These are phyloP conservation scores for Scolopax rusticola DNA, from an alignment of 2,797 vertebrate genomes.

Conservation along the genomic window DNA sequence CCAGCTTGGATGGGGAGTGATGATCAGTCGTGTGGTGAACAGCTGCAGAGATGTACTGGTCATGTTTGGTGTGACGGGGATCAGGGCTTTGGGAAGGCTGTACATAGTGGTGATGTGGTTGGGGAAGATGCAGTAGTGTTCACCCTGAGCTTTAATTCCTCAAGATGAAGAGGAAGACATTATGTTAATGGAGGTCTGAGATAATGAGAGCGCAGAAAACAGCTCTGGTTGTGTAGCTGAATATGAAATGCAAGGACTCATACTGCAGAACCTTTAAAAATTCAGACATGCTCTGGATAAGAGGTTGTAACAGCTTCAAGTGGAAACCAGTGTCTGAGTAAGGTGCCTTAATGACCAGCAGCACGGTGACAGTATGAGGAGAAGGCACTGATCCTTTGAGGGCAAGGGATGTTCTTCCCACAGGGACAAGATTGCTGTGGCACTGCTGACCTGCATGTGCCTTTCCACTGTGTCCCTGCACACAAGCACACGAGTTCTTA, in stretches of 20 bases:
- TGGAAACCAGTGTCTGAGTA: neutral
- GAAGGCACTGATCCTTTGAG: neutral
- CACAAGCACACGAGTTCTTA: neutral
- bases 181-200: slow-evolving; percentile 13
- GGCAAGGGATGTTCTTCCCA: neutral
- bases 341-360: neutral
- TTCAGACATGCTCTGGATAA: neutral
- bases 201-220: neutral
- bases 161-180: neutral
- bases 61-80: neutral
- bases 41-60: fast-evolving
- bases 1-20: neutral
- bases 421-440: fast-evolving
- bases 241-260: neutral
- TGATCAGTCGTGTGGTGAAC: fast-evolving
- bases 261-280: slow-evolving; percentile 19
- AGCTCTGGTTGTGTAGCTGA: neutral
- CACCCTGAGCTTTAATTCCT: neutral
- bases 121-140: neutral
- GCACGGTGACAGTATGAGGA: neutral
- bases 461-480: neutral
- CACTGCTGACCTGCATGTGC: neutral
- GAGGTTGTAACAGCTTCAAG: neutral
- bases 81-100: neutral
- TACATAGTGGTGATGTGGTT: neutral